Evolutionary conservation across 2,113 vertebrate species (phyloP), one percentile per base, ranked within the genome.

Genomic region (Oncorhynchus gorbuscha): DNA sequence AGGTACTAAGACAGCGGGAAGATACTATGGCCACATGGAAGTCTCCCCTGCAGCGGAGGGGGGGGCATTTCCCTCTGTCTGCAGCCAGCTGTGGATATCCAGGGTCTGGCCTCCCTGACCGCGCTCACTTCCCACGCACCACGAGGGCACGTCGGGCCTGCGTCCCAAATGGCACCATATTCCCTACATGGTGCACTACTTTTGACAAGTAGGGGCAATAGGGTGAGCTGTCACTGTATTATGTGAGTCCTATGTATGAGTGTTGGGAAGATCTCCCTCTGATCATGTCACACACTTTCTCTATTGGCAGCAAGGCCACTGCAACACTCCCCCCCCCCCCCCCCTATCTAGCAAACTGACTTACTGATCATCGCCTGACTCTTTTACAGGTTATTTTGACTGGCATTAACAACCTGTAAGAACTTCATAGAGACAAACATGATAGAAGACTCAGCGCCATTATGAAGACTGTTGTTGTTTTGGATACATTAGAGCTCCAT

Each of bases 21-120:
- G 90, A 93, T 90, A 90, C 81, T 88, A 87, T 75, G 80, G 87
- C 92, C 94, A 95, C 35, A 39, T 39, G 6, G 6, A 39, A 8
- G 35, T 94, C 93, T 95, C 93, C 89, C 93, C 49, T 55, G 14
- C 13, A 92, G 89, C 92, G 91, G 2, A n/a, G 18, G 72, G 16
- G 12, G 32, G 39, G 32, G 72, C 82, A 80, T 78, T 91, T 85
- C 86, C 89, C 92, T 90, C n/a, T 22, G 82, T 90, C 39, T 45
- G 89, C 91, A 83, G 88, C 82, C 91, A 92, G 88, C 88, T 86
- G 84, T 87, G 87, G 85, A 92, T 77, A 90, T 86, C 88, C 90
- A 83, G 81, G 84, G 83, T 69, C 39, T 13, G 39, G 32, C 79
- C 72, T 18, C 68, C 24, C 39, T 48, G 28, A 35, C 67, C 30